Evolutionary conservation across 2,888 invertebrate species (phyloP).

Genomic region (Tenthredo amoena): DNA sequence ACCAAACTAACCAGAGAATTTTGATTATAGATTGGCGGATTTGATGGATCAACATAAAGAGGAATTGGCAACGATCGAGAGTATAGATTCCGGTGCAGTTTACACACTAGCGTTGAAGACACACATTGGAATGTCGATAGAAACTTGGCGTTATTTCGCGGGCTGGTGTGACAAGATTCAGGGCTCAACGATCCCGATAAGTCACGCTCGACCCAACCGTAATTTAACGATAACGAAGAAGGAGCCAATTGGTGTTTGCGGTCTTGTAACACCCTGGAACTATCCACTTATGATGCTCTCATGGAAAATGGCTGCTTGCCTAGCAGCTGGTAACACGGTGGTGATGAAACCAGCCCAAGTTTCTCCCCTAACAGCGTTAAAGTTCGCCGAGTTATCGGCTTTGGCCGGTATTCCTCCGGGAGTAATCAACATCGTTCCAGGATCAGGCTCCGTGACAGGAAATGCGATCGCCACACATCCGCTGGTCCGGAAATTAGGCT

Average conservation of each 20-base stretch:
- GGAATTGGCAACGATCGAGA: conserved; percentile 96
- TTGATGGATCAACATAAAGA: conserved; percentile 97
- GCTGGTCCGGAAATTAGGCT: conserved; percentile 93
- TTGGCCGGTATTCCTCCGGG: conserved; percentile 97
- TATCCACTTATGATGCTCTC: conserved; percentile 99
- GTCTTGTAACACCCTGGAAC: conserved; percentile 97
- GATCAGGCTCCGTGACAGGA: conserved; percentile 88
- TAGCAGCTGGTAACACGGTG: conserved; percentile 98
- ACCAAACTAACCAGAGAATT: not conserved
- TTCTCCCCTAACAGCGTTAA: conserved; percentile 95
- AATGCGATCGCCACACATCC: conserved; percentile 94
- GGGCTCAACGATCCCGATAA: conserved; percentile 94
- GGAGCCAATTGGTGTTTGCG: conserved; percentile 97
- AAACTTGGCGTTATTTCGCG: conserved; percentile 97
- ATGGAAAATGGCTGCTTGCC: conserved; percentile 99
- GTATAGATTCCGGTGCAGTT: conserved; percentile 96
- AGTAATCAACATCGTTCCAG: conserved; percentile 95
- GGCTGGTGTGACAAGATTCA: conserved; percentile 98
- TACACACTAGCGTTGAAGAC: conserved; percentile 98
- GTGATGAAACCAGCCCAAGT: conserved; percentile 97
- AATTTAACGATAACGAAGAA: conserved; percentile 93
- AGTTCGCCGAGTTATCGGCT: conserved; percentile 94
- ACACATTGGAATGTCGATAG: conserved; percentile 98
- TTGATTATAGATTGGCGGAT: conserved; percentile 88
- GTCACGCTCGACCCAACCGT: conserved; percentile 93